Percentiles rank a stretch among this genome's conserved stretches.
Conservation (phyloP, 2,797 vertebrate genomes). For the Sarcophilus harrisii region DNA sequence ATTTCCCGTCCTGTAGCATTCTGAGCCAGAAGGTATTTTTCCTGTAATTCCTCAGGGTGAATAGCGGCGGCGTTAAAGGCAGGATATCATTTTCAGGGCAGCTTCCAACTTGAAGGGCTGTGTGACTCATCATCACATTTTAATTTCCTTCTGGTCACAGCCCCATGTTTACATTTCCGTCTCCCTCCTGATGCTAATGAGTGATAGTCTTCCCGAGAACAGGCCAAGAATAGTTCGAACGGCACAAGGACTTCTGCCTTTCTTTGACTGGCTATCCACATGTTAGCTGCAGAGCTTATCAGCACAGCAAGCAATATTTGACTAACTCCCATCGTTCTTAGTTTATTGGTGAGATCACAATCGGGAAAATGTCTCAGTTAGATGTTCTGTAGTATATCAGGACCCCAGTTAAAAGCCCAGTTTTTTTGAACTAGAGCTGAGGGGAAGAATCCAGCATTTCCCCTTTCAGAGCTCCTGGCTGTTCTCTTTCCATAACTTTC, state of each 20-base stretch:
- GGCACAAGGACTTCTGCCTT: background rate
- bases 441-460: background rate
- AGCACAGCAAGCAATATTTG: background rate
- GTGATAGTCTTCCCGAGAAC: background rate
- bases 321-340: background rate
- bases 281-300: background rate
- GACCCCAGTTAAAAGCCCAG: background rate
- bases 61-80: background rate
- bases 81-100: background rate
- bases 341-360: background rate
- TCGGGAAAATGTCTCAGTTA: background rate
- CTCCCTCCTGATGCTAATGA: background rate
- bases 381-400: background rate
- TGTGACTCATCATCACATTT: background rate
- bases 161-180: background rate
- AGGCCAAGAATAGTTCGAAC: background rate
- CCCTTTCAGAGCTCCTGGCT: background rate
- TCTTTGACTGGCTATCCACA: background rate
- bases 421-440: background rate
- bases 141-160: background rate
- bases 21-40: background rate
- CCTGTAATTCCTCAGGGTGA: background rate
- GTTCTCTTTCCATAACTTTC: background rate
- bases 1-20: background rate
- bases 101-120: background rate